Base-by-base conservation (phyloP, 2,113 vertebrate genomes). In the Phrynocephalus versicolor region DNA sequence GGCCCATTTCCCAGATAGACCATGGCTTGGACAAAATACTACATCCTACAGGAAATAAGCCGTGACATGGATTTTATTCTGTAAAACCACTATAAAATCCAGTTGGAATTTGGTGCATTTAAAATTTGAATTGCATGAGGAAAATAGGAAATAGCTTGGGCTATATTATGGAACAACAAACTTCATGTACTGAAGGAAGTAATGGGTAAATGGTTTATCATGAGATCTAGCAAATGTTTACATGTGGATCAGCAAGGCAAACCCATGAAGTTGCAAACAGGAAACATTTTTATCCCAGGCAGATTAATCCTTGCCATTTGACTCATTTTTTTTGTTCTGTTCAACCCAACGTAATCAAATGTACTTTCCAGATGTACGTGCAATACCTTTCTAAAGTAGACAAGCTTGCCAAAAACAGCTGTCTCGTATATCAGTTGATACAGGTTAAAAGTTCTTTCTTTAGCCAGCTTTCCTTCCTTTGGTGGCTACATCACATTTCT, bases 221-320 rank as follows among this genome's bases (percentile, higher is more conserved):
- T 33, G 41, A 87, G 86, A 79, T 75, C 77, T 37, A 8, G 72
- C 23, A 77, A 64, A 60, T 51, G 27, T 89, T 92, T 91, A 81
- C 27, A 70, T 18, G 0, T 0, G 69, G 58, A 89, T 85, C 91
- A 86, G 39, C 23, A 86, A 84, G 33, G 71, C 76, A 87, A 92
- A 90, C 39, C 3, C 62, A 86, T 81, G 37, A 90, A 89, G 86
- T 76, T 51, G 82, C 73, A 86, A 91, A 91, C 10, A 83, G 76
- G 89, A 91, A 92, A 71, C 23, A 18, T 18, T 5, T n/a, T 89
- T 82, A 27, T 65, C 35, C 64, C 45, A 51, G 74, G 35, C 55
- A 41, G 39, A 82, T 91, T 87, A 90, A 92, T 87, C 58, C 71
- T 84, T 51, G 19, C 35, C 57, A 51, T 77, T 82, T 92, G 85